A percentile compares a stretch with the other conserved stretches of the same genome.
Evolutionary conservation across 1,140 invertebrate species (phyloP).

Genomic region (Potamilus streckersoni): DNA sequence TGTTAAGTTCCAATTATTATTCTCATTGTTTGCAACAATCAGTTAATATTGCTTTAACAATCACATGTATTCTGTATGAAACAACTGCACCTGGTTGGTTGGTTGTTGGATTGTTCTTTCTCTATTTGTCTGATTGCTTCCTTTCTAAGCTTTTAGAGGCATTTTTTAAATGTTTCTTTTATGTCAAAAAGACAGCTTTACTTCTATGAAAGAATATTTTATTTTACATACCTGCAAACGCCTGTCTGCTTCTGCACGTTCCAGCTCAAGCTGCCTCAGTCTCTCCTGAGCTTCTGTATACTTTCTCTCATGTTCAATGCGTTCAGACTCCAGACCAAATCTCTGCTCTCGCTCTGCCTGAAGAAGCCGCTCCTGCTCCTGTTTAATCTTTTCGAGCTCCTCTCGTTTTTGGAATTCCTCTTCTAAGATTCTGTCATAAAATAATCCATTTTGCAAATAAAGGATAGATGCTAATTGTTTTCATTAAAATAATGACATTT

Average conservation of each 20-base stretch:
- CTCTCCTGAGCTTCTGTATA: conserved; percentile 76
- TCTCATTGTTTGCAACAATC: too few relatives aligned
- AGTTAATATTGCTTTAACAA: too few relatives aligned
- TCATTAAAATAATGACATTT: too few relatives aligned
- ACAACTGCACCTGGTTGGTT: too few relatives aligned
- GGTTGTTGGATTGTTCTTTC: too few relatives aligned
- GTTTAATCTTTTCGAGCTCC: conserved; percentile 81
- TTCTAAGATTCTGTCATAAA: conserved; percentile 74
- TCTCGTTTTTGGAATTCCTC: conserved; percentile 87
- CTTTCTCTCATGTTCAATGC: conserved; percentile 76
- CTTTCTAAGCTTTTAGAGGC: too few relatives aligned
- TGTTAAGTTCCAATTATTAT: too few relatives aligned
- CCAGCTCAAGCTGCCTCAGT: conserved; percentile 77
- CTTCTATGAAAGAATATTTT: neutral
- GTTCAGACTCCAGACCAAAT: conserved; percentile 76
- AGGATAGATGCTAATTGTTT: too few relatives aligned
- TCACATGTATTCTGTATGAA: too few relatives aligned
- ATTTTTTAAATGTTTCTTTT: too few relatives aligned
- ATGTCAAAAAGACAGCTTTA: too few relatives aligned
- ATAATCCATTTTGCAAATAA: neutral
- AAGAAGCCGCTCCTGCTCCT: conserved; percentile 79
- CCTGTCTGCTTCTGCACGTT: conserved; percentile 76
- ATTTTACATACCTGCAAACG: conserved; percentile 71
- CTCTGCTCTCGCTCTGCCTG: conserved; percentile 78
- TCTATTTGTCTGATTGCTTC: too few relatives aligned